Base-by-base conservation (phyloP, 2,113 vertebrate species). In the Seriola rivoliana region DNA sequence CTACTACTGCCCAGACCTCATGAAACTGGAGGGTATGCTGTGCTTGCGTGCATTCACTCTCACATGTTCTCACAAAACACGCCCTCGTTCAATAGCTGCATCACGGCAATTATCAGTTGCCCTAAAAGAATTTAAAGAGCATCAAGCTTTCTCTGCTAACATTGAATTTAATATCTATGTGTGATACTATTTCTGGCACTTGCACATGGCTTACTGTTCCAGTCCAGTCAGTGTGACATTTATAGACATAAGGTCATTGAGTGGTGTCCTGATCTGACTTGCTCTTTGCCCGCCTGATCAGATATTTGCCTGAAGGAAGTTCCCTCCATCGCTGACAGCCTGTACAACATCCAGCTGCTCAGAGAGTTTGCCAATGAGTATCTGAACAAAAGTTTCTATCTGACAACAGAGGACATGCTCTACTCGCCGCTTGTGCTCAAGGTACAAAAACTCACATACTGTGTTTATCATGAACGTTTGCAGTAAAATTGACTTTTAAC, bases 221-320 rank as follows among this genome's bases (percentile, higher is more conserved):
- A 48, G 63, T 84, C 42, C 46, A 67, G 81, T 66, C 75, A 62
- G 70, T 70, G 73, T 79, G 90, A 85, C 89, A 85, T 92, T 92
- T 85, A 78, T 81, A 91, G 75, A 65, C 19, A 12, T 46, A 59
- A 38, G 68, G 62, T 87, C 84, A 88, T 75, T 48, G 81, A 85
- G 81, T 70, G 71, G 64, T 75, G 25, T 83, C 74, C 85, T 63
- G 19, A 71, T 60, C 25, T 84, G 73, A 89, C 71, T 74, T 52
- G 50, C 57, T 76, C 52, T 80, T 62, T 88, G 59, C 64, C 75
- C 72, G 42, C 88, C 77, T 73, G 58, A 84, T 88, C 72, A 99
- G 98, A 99, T 89, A 96, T 99, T 81, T 99, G 97, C 88, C 90
- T 99, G 93, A 99, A 98, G 94, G 98, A 99, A 93, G 97, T 96